Base-by-base conservation (phyloP, 2,113 vertebrate genomes). In the Tragelaphus strepsiceros region DNA sequence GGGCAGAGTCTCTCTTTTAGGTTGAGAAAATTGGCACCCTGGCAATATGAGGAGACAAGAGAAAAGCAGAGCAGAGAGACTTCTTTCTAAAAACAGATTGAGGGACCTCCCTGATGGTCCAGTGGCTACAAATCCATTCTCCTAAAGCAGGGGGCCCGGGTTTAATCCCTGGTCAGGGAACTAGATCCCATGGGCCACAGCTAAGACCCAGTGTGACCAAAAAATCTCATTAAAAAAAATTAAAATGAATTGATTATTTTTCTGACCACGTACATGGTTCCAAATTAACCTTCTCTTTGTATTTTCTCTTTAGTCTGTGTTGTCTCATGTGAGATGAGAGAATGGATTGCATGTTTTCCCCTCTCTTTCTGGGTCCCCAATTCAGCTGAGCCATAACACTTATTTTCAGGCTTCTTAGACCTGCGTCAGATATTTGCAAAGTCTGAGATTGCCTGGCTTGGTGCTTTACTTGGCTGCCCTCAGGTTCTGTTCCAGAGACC, bases 391-490 rank as follows among this genome's bases (percentile, higher is more conserved):
- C 54, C 11, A 9, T 35, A 87, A 71, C n/a, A 39, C 64, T 80
- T 64, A 82, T 80, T 89, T 89, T 96, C 46, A 81, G 59, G 61
- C 71, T 90, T 54, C 67, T 78, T 83, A 91, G 56, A 88, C 56
- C n/a, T 81, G 6, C 4, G 6, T 32, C 21, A 95, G 86, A 19
- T 93, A 32, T 92, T 92, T 94, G 82, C 46, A 59, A 49, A 77
- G 62, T 81, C 91, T 82, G 51, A 53, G 43, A 22, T 21, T 86
- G 74, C 61, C 53, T 90, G 14, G 51, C 56, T 56, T 54, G 78
- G 24, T 85, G 80, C 74, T 95, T 92, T 93, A 2, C 22, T 96
- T 96, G 95, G 90, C 96, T 86, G 81, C 81, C 80, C 82, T 71
- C 39, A 71, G 64, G 90, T 74, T 59, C 49, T 13, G 7, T 80